Evolutionary conservation across 2,888 invertebrate species (phyloP).

Genomic region (Ernsta delagoae): DNA sequence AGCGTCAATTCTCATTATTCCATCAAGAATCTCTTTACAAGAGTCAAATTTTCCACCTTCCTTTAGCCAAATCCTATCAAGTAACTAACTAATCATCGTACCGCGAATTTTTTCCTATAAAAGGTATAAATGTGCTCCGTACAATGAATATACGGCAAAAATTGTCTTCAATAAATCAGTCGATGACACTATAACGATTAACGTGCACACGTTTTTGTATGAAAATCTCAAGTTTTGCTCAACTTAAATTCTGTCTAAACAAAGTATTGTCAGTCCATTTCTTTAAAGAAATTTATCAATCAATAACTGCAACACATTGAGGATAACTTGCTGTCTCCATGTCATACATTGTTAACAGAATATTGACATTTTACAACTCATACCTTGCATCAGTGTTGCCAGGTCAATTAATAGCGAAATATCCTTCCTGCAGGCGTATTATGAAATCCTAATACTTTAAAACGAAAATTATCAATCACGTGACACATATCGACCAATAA

Average conservation of each 20-base stretch:
- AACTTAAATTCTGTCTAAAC: not conserved
- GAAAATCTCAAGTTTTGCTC: not conserved
- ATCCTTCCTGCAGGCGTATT: no score
- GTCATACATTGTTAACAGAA: not conserved
- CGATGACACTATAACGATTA: no score
- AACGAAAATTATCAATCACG: no score
- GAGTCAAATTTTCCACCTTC: not conserved
- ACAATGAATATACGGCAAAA: no score
- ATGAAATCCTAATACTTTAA: no score
- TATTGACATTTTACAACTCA: not conserved
- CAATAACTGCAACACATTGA: not conserved
- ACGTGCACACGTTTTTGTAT: no score
- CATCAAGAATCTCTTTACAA: constrained; percentile 4
- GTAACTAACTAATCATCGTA: not conserved
- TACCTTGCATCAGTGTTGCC: not conserved
- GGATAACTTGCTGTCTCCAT: not conserved
- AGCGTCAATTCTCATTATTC: not conserved
- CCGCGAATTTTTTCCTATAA: not conserved
- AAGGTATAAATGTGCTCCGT: no score
- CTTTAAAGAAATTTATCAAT: not conserved
- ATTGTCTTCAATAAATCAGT: not conserved
- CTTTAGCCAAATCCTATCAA: not conserved
- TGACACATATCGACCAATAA: no score
- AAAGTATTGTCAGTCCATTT: not conserved
- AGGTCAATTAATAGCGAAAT: not conserved